Evolutionary conservation across 2,797 vertebrate species (phyloP), one percentile per base, ranked within the genome.

Genomic region (Ibycter americanus): DNA sequence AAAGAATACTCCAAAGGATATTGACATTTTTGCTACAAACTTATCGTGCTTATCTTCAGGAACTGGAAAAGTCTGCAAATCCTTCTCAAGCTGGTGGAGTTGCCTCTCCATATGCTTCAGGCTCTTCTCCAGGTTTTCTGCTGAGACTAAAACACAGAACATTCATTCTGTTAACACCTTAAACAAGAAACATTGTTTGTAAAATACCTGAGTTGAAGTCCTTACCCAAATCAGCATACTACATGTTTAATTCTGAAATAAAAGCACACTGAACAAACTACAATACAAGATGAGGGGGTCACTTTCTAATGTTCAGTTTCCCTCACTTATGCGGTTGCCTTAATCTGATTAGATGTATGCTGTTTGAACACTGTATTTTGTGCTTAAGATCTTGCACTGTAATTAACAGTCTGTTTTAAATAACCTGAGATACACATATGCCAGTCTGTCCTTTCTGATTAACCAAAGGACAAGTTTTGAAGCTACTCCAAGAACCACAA

Each of bases 81-180:
- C 99, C 97, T 98, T 99, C 98, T 99, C 99, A 98, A 99, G 98
- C 98, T 99, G 99, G 93, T 99, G 98, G 98, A 99, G 98, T 98
- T 99, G 99, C 94, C 96, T 98, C 98, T 99, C 99, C 99, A 99
- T 99, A 98, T 99, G 99, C 97, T 98, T 99, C 94, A 99, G 98
- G 98, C 98, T 99, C 98, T 99, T 99, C 98, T 99, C 99, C 98
- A 99, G 98, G 98, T 98, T 99, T 98, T 99, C 99, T 96, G 99
- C 99, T 96, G 99, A 99, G 91, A 99, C 99, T 99, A 96, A 98
- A 97, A 98, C 77, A 98, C 18, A 97, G 94, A 90, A 96, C 62
- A 97, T 96, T 97, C 77, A 96, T 97, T 87, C 80, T 62, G 76
- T 96, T 96, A 95, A 96, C 51, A 92, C 8, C 8, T 51, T 56